Conservation (phyloP, 2,113 vertebrate genomes). For the Buteo buteo region DNA sequence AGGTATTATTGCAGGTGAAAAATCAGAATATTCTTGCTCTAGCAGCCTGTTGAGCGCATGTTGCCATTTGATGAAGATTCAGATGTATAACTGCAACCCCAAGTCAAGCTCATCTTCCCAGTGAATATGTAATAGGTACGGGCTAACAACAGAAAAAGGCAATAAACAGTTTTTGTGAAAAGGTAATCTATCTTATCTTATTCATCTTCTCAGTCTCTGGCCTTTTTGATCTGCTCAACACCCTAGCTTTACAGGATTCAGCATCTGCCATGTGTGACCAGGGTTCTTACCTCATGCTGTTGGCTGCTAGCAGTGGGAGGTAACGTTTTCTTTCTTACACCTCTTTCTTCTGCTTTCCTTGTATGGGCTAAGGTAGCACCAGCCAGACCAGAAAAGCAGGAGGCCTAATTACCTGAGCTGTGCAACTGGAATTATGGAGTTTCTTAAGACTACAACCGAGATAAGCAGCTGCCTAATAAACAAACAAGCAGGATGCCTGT, state of each 20-base stretch:
- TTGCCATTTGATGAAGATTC: neutral
- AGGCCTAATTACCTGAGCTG: neutral
- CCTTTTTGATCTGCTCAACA: neutral
- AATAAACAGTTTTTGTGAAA: neutral
- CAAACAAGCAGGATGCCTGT: neutral
- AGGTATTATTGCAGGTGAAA: neutral
- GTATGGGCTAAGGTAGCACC: neutral
- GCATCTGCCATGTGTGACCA: accelerated
- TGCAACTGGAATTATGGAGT: neutral
- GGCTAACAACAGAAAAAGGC: neutral
- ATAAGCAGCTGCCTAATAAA: neutral
- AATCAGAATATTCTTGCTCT: neutral
- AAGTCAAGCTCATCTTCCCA: neutral
- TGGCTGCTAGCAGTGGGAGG: neutral
- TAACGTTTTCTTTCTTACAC: neutral
- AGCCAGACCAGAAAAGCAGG: neutral
- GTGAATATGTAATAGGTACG: neutral
- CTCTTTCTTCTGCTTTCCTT: neutral
- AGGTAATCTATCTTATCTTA: neutral
- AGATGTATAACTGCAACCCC: neutral
- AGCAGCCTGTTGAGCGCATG: neutral
- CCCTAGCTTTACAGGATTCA: neutral
- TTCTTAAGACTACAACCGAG: neutral
- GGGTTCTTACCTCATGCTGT: neutral
- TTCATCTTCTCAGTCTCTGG: neutral